Percentiles rank a stretch among this genome's conserved stretches.
phyloP scores from a whole-genome alignment of 1,140 invertebrate genomes.

The Lanistes nyassanus region DNA sequence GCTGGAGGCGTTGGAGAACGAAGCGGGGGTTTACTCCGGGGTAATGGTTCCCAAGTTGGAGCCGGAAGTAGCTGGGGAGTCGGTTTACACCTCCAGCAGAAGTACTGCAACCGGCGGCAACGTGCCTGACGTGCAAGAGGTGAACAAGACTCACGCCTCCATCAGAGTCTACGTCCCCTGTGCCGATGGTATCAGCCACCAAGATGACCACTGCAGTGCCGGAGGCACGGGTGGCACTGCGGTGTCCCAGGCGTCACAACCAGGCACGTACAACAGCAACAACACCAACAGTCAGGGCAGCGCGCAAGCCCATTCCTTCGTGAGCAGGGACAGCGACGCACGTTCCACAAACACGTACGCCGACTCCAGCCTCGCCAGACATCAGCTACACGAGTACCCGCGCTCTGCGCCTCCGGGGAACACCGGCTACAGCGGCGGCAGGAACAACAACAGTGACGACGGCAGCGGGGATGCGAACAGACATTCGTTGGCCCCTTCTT shows the following conservation, averaged over 20 bases:
- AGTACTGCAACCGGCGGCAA: neutral
- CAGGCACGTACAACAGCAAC: neutral
- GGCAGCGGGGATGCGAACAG: too few species aligned
- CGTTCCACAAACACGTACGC: neutral
- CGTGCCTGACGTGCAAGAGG: neutral
- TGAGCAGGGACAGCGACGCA: neutral
- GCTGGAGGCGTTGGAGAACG: neutral
- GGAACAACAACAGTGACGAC: neutral
- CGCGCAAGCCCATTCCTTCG: neutral
- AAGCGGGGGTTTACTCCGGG: neutral
- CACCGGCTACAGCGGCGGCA: neutral
- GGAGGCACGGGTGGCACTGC: neutral
- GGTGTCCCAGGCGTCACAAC: neutral
- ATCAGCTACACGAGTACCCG: neutral
- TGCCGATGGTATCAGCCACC: neutral
- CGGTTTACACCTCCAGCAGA: too few species aligned
- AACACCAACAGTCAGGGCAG: neutral
- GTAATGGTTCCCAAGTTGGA: neutral
- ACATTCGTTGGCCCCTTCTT: neutral
- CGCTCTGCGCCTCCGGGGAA: neutral
- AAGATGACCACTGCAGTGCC: neutral
- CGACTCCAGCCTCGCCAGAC: slow-evolving; percentile 14
- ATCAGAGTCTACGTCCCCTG: neutral
- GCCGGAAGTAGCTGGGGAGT: too few species aligned
- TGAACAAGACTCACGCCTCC: neutral